A percentile compares a stretch with the other conserved stretches of the same genome.
Evolutionary conservation across 2,888 invertebrate genomes (phyloP).

Genomic region (Seira ritae): DNA sequence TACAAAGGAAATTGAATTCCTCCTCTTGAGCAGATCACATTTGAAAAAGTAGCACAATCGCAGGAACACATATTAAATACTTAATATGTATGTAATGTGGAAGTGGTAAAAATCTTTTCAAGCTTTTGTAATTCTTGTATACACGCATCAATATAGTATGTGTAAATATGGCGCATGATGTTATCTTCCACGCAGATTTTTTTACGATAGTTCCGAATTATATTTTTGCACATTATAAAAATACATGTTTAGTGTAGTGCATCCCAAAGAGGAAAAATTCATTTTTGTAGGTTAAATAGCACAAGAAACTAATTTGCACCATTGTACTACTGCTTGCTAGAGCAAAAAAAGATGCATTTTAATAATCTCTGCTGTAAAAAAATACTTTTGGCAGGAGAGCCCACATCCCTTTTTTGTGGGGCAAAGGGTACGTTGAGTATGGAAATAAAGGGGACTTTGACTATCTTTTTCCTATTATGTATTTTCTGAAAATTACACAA

Average conservation of each 20-base stretch:
- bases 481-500: no score
- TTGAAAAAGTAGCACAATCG: conserved; percentile 51
- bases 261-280: conserved; percentile 27
- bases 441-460: no score
- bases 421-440: no score
- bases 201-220: conserved; percentile 45
- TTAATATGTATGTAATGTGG: conserved; percentile 38
- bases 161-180: no score
- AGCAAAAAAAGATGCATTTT: no score
- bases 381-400: no score
- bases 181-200: neutral
- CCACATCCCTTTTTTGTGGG: no score
- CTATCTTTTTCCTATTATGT: no score
- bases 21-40: neutral
- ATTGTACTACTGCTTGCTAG: no score
- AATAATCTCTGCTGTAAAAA: no score
- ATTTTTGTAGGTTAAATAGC: conserved; percentile 29
- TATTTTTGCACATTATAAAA: no score
- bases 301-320: neutral
- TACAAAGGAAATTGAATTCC: conserved; percentile 50
- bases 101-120: conserved; percentile 34
- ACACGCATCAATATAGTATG: neutral
- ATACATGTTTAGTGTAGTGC: conserved; percentile 30
- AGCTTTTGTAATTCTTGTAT: conserved; percentile 36
- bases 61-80: conserved; percentile 32